Base-by-base conservation (phyloP, 2,797 vertebrate genomes). In the Numenius phaeopus region DNA sequence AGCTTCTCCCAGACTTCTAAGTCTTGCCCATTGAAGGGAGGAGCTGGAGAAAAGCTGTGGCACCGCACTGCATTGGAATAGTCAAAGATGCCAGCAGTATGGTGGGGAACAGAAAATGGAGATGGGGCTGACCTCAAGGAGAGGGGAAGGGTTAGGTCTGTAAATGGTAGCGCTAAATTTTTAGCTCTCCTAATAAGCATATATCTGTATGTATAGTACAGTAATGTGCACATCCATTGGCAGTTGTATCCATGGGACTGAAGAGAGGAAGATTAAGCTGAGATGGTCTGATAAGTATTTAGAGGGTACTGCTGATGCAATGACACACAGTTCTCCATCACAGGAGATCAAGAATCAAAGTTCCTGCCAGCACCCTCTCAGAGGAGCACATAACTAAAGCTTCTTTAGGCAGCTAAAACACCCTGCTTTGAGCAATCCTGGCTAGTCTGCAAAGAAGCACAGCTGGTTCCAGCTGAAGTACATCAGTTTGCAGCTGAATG, bases 381-480 rank as follows among this genome's bases (percentile, higher is more conserved):
- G 49, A 72, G 59, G 3, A 79, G 21, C 26, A 52, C 1, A 1
- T 34, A 90, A 44, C 32, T 93, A 29, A 81, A 82, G 34, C 70
- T 96, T 90, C 89, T 76, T 66, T 84, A 82, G 66, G 46, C 62
- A 72, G n/a, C 32, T 92, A 55, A 84, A 93, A 50, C 46, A 76
- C 32, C 12, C 27, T 64, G 7, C 49, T 94, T 66, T 86, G 69
- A 86, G 65, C 61, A 88, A 27, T 83, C 9, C 15, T 94, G 85
- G 30, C 52, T 78, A 39, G 49, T 58, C 58, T 86, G 47, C 37
- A 30, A 91, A 88, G 72, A 58, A 78, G 20, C 26, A 85, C 59
- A 91, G 67, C 65, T 85, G 37, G 3, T 81, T 96, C 54, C 46
- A 86, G 49, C 37, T 95, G 55, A 32, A 86, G 29, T 29, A 67